Evolutionary conservation across 2,797 vertebrate species (phyloP).

Genomic region (Pachyuromys duprasi): DNA sequence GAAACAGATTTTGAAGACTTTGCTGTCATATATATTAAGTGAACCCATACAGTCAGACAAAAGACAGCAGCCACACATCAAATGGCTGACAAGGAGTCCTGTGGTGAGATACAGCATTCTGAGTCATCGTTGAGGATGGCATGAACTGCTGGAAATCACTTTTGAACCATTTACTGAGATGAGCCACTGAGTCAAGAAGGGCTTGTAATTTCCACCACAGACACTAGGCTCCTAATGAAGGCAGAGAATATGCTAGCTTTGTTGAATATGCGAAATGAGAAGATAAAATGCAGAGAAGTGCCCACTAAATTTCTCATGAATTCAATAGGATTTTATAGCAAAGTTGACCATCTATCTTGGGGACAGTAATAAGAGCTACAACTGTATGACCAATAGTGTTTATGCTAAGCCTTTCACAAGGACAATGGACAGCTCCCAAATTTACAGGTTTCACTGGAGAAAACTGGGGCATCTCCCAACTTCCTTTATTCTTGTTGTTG

Average conservation of each 20-base stretch:
- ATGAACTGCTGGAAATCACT: slow-evolving; percentile 69
- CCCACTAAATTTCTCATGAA: slow-evolving; percentile 2
- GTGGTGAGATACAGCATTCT: background rate
- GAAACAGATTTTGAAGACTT: background rate
- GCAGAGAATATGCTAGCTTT: background rate
- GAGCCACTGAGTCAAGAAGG: slow-evolving; percentile 54
- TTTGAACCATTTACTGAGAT: slow-evolving; percentile 42
- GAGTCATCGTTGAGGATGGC: background rate
- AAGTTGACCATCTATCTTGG: background rate
- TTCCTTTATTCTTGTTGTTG: background rate
- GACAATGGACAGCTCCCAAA: background rate
- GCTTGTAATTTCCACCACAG: background rate
- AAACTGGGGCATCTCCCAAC: background rate
- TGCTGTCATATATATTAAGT: background rate
- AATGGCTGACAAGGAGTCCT: slow-evolving; percentile 47
- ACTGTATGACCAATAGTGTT: background rate
- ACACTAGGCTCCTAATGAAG: background rate
- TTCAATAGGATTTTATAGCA: background rate
- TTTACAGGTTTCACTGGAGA: background rate
- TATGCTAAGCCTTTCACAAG: background rate
- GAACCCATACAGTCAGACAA: slow-evolving; percentile 27
- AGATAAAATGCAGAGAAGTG: background rate
- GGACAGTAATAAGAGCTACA: background rate
- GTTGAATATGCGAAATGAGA: slow-evolving; percentile 41
- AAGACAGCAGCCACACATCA: slow-evolving; percentile 45